These are phyloP conservation scores for Chunga burmeisteri DNA, from an alignment of 2,113 vertebrate genomes.

Conservation along the genomic window DNA sequence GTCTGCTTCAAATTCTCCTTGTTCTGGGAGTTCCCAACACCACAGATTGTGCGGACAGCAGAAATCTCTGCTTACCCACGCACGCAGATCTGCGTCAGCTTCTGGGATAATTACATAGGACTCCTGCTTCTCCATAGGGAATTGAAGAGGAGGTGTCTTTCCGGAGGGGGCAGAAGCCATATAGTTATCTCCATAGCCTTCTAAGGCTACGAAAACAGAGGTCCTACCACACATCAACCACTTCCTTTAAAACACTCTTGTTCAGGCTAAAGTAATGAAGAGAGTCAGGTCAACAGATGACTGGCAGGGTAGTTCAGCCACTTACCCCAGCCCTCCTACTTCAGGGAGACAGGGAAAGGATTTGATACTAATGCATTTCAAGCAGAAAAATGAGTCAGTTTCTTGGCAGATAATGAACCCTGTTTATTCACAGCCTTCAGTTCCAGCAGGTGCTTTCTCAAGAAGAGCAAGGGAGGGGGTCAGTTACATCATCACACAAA, in stretches of 20 bases:
- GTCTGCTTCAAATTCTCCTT: background rate
- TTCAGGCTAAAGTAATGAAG: background rate
- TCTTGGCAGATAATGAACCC: constrained; percentile 47
- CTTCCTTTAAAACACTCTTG: background rate
- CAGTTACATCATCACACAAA: constrained; percentile 52
- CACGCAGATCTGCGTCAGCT: background rate
- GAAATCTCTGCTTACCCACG: constrained; percentile 28
- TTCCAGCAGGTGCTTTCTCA: constrained; percentile 62
- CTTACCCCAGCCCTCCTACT: background rate
- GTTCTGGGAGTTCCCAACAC: background rate
- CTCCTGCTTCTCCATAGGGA: constrained; percentile 3
- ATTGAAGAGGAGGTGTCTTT: constrained; percentile 51
- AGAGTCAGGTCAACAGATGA: background rate
- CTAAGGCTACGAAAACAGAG: background rate
- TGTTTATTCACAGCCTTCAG: constrained; percentile 45
- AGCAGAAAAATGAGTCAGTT: constrained; percentile 65
- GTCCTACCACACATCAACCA: background rate
- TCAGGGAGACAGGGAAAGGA: constrained; percentile 44
- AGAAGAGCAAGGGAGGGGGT: constrained; percentile 40
- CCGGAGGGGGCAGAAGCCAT: constrained; percentile 12
- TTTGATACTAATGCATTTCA: constrained; percentile 46
- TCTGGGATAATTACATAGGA: constrained; percentile 12
- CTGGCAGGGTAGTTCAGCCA: background rate
- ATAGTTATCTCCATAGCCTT: background rate
- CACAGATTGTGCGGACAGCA: constrained; percentile 9